phyloP scores from a whole-genome alignment of 2,797 vertebrate species.

The Todus mexicanus region DNA sequence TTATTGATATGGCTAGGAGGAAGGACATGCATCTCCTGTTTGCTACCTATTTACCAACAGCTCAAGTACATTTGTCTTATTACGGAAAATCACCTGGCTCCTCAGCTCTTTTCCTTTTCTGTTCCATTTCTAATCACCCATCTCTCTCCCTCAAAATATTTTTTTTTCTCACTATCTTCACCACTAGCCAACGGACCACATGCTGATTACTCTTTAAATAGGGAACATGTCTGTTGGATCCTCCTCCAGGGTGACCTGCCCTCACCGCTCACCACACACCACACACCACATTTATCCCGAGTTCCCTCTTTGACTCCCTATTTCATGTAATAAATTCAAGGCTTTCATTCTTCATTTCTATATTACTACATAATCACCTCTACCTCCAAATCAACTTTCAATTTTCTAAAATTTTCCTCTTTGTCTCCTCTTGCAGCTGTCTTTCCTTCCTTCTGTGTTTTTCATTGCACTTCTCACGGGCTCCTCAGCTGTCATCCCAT shows the following conservation, averaged over 20 bases:
- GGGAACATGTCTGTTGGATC: neutral
- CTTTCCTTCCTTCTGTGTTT: neutral
- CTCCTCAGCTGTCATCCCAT: fast-evolving
- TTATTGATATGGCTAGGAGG: neutral
- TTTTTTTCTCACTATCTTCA: neutral
- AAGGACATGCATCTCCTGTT: neutral
- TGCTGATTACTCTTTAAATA: neutral
- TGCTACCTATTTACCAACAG: neutral
- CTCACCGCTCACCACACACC: neutral
- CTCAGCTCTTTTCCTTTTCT: neutral
- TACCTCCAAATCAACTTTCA: neutral
- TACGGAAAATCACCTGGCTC: neutral
- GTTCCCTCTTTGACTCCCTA: neutral
- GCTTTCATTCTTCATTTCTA: neutral
- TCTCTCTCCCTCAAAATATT: neutral
- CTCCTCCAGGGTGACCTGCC: neutral
- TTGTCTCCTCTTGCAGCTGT: neutral
- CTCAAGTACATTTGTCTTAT: neutral
- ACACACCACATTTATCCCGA: neutral
- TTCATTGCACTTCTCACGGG: neutral
- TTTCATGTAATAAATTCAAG: neutral
- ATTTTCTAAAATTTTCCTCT: neutral
- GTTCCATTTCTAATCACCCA: neutral
- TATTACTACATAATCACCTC: neutral
- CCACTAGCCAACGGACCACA: neutral